Evolutionary conservation across 2,113 vertebrate species (phyloP).

Genomic region (Siniperca chuatsi): DNA sequence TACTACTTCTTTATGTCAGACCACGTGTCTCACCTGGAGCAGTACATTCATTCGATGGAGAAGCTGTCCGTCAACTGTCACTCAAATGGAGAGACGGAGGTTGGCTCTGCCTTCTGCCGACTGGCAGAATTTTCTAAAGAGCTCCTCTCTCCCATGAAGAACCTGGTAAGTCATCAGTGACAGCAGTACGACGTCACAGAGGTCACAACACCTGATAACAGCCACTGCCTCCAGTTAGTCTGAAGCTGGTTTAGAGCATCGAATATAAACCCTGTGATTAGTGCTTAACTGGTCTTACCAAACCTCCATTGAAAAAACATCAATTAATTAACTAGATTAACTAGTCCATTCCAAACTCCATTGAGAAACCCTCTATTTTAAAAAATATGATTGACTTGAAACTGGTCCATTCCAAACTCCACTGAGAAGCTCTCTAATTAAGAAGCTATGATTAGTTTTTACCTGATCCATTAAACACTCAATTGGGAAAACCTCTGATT

Average conservation of each 20-base stretch:
- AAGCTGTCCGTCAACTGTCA: constrained; percentile 78
- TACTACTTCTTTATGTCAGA: constrained; percentile 45
- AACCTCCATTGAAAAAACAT: background rate
- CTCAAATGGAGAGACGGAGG: constrained; percentile 73
- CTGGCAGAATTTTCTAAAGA: constrained; percentile 78
- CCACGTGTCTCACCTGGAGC: constrained; percentile 75
- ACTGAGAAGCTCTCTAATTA: background rate
- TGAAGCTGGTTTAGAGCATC: background rate
- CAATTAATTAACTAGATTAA: background rate
- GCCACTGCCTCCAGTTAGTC: background rate
- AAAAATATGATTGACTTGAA: too few species aligned
- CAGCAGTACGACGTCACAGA: background rate
- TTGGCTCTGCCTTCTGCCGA: constrained; percentile 73
- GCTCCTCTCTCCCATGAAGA: constrained; percentile 75
- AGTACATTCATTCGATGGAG: constrained; percentile 78
- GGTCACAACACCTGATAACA: background rate
- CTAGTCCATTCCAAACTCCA: background rate
- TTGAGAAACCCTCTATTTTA: background rate
- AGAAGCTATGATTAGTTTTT: background rate
- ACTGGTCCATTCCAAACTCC: background rate
- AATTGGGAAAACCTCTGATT: background rate
- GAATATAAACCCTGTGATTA: too few species aligned
- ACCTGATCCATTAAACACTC: background rate
- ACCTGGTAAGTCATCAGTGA: constrained; percentile 64
- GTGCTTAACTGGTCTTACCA: background rate